Percentiles rank a stretch among this genome's conserved stretches.
Evolutionary conservation across 2,797 vertebrate genomes (phyloP).

Genomic region (Heteromormyrus szaboi): DNA sequence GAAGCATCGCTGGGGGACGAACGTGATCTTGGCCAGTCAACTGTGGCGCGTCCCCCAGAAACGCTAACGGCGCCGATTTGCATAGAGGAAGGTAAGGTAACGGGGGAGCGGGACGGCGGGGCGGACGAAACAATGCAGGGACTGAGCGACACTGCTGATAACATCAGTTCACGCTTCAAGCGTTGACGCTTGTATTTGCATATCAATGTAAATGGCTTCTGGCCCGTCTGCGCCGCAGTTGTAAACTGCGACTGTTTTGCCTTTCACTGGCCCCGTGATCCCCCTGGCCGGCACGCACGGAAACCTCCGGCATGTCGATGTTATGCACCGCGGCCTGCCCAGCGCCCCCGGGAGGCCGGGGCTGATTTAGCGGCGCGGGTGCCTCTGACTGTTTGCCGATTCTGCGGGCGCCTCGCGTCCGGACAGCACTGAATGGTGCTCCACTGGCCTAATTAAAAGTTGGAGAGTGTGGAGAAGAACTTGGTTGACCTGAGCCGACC

Average conservation of each 20-base stretch:
- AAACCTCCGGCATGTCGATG: background rate
- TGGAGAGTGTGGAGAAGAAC: constrained; percentile 22
- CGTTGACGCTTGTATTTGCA: constrained; percentile 33
- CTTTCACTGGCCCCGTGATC: background rate
- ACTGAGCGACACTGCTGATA: constrained; percentile 30
- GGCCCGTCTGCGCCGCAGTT: background rate
- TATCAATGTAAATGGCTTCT: constrained; percentile 43
- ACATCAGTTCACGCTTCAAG: constrained; percentile 30
- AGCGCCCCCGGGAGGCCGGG: background rate
- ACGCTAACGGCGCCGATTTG: constrained; percentile 27
- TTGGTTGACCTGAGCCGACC: background rate
- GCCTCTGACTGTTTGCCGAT: background rate
- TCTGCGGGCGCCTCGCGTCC: background rate
- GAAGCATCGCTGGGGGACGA: background rate
- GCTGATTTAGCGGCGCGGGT: background rate
- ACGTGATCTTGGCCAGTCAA: background rate
- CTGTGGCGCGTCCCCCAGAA: background rate
- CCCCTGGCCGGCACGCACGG: background rate
- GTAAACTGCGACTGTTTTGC: background rate
- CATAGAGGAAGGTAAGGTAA: constrained; percentile 29
- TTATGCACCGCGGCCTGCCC: background rate
- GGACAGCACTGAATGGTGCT: constrained; percentile 18
- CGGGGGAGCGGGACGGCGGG: constrained; percentile 8
- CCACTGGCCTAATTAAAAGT: constrained; percentile 32
- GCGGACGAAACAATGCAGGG: constrained; percentile 26